A percentile compares a stretch with the other conserved stretches of the same genome.
Conservation (phyloP, 2,113 vertebrate genomes). For the Spermophilus dauricus region DNA sequence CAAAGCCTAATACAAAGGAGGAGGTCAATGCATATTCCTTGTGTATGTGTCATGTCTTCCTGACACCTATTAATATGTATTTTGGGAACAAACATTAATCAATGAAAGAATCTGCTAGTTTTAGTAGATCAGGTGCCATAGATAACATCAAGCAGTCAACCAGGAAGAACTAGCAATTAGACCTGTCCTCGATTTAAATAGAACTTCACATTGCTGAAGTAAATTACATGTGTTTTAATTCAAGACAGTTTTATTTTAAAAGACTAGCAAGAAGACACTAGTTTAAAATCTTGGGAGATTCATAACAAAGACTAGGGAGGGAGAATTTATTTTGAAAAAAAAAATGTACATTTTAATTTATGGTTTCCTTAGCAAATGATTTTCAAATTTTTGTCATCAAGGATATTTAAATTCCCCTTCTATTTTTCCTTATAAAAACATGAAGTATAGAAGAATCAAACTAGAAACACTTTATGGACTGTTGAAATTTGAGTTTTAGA, state of each 20-base stretch:
- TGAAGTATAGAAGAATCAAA: background rate
- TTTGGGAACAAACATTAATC: conserved; percentile 82
- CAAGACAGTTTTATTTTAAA: conserved; percentile 81
- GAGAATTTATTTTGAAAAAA: conserved; percentile 81
- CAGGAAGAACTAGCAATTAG: conserved; percentile 81
- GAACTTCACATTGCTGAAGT: conserved; percentile 81
- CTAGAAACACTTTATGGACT: background rate
- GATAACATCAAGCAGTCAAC: conserved; percentile 80
- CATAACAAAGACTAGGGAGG: conserved; percentile 76
- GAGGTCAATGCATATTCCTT: conserved; percentile 52
- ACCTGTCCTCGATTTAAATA: conserved; percentile 82
- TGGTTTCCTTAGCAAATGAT: conserved; percentile 51
- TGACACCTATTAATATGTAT: conserved; percentile 72
- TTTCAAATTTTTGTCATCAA: conserved; percentile 33
- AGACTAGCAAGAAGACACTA: conserved; percentile 82
- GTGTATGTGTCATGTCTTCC: conserved; percentile 67
- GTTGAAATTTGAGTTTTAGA: conserved; percentile 15
- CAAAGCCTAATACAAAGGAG: conserved; percentile 78
- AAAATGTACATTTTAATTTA: conserved; percentile 80
- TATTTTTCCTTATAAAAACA: conserved; percentile 41
- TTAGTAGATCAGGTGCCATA: conserved; percentile 78
- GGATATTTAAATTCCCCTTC: background rate
- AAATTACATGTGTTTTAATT: conserved; percentile 85
- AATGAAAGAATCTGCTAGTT: conserved; percentile 72
- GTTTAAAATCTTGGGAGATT: conserved; percentile 81